A percentile compares a stretch with the other conserved stretches of the same genome.
phyloP scores from a whole-genome alignment of 2,113 vertebrate species.

The Neolamprologus ventralis region DNA sequence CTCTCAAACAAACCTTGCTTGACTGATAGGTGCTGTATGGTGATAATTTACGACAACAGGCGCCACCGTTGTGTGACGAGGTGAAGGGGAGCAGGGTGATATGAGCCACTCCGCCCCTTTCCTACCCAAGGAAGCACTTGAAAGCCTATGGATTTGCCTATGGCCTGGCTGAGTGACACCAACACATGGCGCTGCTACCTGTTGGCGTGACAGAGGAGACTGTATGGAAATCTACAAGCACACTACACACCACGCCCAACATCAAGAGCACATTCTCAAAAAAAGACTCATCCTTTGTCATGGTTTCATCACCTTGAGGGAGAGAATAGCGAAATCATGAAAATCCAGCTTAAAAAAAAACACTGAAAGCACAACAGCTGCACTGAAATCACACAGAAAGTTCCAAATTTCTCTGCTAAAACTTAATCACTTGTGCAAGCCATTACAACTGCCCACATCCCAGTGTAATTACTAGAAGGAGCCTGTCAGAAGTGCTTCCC shows the following conservation, averaged over 20 bases:
- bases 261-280: neutral
- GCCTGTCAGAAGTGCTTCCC: neutral
- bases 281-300: neutral
- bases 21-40: constrained; percentile 42
- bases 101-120: constrained; percentile 3
- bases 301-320: neutral
- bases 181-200: constrained; percentile 43
- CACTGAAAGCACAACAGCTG: neutral
- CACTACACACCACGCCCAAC: neutral
- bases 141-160: constrained; percentile 4
- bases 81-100: constrained; percentile 4
- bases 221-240: neutral
- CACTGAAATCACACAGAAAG: neutral
- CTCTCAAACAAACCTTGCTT: constrained; percentile 50
- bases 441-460: constrained; percentile 6
- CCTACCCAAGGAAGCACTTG: neutral
- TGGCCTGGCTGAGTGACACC: constrained; percentile 19
- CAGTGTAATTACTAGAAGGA: constrained; percentile 28
- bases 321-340: neutral
- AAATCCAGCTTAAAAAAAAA: neutral
- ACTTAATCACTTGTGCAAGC: neutral
- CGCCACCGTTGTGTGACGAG: constrained; percentile 18
- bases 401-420: neutral
- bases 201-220: constrained; percentile 23
- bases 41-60: constrained; percentile 49